Base-by-base conservation (phyloP, 2,888 invertebrate genomes). In the Glaucopsyche alexis region DNA sequence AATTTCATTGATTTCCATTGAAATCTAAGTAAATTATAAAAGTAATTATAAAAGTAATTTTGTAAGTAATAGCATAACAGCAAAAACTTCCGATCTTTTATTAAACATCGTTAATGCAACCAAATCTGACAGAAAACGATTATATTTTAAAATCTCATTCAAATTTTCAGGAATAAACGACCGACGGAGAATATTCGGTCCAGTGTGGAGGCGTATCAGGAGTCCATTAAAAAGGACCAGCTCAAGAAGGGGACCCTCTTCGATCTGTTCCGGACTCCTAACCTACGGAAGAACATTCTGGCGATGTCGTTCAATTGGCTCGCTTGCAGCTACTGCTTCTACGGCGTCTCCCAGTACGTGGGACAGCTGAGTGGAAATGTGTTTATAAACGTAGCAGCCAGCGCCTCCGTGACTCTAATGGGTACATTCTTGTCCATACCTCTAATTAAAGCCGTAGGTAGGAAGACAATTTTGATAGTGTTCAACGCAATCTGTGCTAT, bases 331-430 rank as follows among this genome's bases (percentile, higher is more conserved):
- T 94, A 98, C 77, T 93, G 91, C 78, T 93, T 92, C 85, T 98
- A 97, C 82, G 98, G 98, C 1, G 95, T 97, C 45, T 96, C 96
- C 0, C 96, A 97, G 83, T 97, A 96, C 83, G 95, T 97, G 64
- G 96, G 96, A 0, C 95, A 96, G 81, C 88, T 97, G 50, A 95
- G 95, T 60, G 97, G 97, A 1, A 93, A 97, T 81, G 95, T 96
- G 71, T 98, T 97, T 83, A 75, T 96, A 2, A 98, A 97, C 83
- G 97, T 98, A 40, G 95, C 96, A 9, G 89, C 96, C 1, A 96
- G 96, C 55, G 97, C 96, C 1, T 87, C 91, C 0, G 93, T 96
- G 7, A 95, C 94, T 3, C 84, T 94, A 49, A 79, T 93, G 0
- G 95, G 96, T 4, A 95, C 95, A 2, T 80, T 95, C 2, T 60